Percentiles rank a stretch among this genome's conserved stretches.
Conservation (phyloP, 2,888 invertebrate genomes). For the Noctua pronuba region DNA sequence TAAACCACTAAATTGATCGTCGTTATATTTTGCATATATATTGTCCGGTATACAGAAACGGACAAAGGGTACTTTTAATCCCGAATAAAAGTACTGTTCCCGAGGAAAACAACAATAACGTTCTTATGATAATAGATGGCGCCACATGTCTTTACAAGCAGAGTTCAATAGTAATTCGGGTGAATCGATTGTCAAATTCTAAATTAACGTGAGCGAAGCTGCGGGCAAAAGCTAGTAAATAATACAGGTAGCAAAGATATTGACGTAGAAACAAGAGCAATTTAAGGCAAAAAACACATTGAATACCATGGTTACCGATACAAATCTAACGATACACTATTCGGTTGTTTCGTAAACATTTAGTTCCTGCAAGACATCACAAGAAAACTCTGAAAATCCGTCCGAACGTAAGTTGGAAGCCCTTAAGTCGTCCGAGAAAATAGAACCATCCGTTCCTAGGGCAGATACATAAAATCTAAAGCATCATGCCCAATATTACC, state of each 20-base stretch:
- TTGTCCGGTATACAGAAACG: no score
- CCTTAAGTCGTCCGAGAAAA: constrained; percentile 36
- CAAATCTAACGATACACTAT: background rate
- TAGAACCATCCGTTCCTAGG: constrained; percentile 34
- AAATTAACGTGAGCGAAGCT: no score
- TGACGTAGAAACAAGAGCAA: background rate
- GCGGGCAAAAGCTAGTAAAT: no score
- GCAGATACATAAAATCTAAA: constrained; percentile 51
- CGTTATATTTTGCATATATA: no score
- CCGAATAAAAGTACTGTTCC: no score
- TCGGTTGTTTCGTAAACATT: constrained; percentile 1
- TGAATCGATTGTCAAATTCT: no score
- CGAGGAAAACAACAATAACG: no score
- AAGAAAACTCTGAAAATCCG: constrained; percentile 24
- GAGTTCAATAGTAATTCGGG: no score
- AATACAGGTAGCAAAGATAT: background rate
- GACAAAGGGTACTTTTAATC: no score
- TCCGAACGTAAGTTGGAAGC: constrained; percentile 14
- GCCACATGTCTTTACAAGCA: no score
- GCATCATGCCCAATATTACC: constrained; percentile 57
- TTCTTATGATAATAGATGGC: no score
- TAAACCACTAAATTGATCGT: no score
- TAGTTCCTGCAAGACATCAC: constrained; percentile 22
- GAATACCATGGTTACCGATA: background rate
- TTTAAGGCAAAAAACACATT: background rate